A percentile compares a stretch with the other conserved stretches of the same genome.
phyloP scores from a whole-genome alignment of 1,140 invertebrate genomes.

The Macrotrachela quadricornifera region DNA sequence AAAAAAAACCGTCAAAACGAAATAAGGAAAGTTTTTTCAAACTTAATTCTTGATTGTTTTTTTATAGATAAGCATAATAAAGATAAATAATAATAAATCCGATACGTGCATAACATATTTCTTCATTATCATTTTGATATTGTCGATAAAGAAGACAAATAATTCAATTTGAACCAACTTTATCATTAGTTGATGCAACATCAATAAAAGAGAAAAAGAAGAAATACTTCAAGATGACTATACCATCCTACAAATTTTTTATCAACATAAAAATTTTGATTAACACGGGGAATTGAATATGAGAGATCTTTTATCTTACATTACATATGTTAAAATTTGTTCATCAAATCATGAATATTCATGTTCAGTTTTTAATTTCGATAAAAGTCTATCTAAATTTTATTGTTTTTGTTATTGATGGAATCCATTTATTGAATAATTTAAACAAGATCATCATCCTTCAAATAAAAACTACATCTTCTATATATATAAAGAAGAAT shows the following conservation, averaged over 20 bases:
- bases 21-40: conserved; percentile 11
- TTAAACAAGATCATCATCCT: neutral
- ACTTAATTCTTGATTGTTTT: conserved; percentile 56
- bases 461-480: too few species aligned
- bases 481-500: too few species aligned
- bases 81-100: conserved; percentile 76
- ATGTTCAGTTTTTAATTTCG: neutral
- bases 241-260: conserved; percentile 59
- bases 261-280: conserved; percentile 40
- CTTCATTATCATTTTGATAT: conserved; percentile 40
- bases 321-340: neutral
- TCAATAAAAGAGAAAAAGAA: conserved; percentile 88
- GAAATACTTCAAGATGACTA: conserved; percentile 61
- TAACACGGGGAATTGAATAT: neutral
- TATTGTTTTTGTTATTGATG: neutral
- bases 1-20: conserved; percentile 3
- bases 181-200: conserved; percentile 60
- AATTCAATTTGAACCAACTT: conserved; percentile 70
- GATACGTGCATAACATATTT: conserved; percentile 45
- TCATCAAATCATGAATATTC: neutral
- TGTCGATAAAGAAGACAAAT: too few species aligned
- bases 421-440: neutral
- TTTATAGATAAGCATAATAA: conserved; percentile 73
- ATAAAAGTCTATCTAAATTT: neutral
- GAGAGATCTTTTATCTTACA: neutral